Evolutionary conservation across 64 coral and sea anemone genomes (phyloP).

Genomic region (Pocillopora verrucosa): DNA sequence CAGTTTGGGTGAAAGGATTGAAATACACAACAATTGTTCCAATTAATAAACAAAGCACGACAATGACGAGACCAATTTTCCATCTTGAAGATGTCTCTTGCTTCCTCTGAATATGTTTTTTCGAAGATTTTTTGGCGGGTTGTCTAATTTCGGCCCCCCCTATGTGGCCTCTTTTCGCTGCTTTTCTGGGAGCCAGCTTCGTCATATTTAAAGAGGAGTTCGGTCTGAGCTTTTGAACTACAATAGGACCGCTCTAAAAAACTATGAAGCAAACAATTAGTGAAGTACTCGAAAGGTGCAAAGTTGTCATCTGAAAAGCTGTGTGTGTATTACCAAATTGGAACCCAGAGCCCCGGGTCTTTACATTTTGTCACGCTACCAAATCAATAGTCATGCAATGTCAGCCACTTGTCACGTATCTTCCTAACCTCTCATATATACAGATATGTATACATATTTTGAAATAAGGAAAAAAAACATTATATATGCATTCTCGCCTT

Average conservation of each 20-base stretch:
- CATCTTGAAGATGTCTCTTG: neutral
- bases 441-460: neutral
- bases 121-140: neutral
- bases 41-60: neutral
- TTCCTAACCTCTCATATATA: no score
- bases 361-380: neutral
- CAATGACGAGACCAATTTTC: neutral
- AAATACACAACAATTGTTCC: neutral
- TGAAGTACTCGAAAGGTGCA: neutral
- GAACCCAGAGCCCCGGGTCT: neutral
- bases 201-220: constrained; percentile 16
- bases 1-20: neutral
- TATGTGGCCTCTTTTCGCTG: neutral
- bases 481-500: no score
- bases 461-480: no score
- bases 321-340: constrained; percentile 16
- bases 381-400: neutral
- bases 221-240: neutral
- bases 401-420: neutral
- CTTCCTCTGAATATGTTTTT: neutral
- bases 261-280: neutral
- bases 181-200: neutral
- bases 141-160: neutral
- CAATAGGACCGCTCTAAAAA: neutral
- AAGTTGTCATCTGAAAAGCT: constrained; percentile 28